A percentile compares a stretch with the other conserved stretches of the same genome.
phyloP scores from a whole-genome alignment of 2,888 invertebrate species.

The Odontomyia ornata region DNA sequence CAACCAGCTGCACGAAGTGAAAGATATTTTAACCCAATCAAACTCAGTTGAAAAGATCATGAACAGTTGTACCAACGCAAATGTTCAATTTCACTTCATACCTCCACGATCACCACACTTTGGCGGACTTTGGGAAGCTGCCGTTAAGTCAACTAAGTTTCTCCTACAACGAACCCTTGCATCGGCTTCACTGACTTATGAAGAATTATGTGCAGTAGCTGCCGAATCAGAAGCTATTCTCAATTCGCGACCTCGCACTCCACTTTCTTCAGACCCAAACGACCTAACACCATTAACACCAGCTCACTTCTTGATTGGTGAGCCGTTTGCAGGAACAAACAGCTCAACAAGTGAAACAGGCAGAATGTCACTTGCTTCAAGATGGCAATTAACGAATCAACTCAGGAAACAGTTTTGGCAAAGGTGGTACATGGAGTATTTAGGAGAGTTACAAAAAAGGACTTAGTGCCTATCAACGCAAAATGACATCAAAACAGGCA shows the following conservation, averaged over 20 bases:
- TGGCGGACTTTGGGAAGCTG: constrained; percentile 50
- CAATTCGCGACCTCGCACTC: constrained; percentile 52
- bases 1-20: background rate
- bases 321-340: constrained; percentile 42
- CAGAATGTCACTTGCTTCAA: constrained; percentile 35
- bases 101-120: constrained; percentile 50
- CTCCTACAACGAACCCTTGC: constrained; percentile 37
- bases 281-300: constrained; percentile 51
- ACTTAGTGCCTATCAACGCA: background rate
- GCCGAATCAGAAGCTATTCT: constrained; percentile 52
- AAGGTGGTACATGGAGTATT: background rate
- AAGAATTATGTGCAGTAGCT: constrained; percentile 12
- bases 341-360: background rate
- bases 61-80: background rate
- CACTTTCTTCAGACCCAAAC: constrained; percentile 50
- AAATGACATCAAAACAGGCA: background rate
- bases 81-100: constrained; percentile 46
- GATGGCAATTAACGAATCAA: constrained; percentile 44
- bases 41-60: background rate
- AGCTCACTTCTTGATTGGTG: constrained; percentile 49
- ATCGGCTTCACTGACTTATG: constrained; percentile 7
- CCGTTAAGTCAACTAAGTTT: constrained; percentile 50
- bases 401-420: background rate
- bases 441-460: background rate
- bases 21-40: background rate